A percentile compares a stretch with the other conserved stretches of the same genome.
Evolutionary conservation across 2,888 invertebrate species (phyloP).

Genomic region (Pheosia gnoma): DNA sequence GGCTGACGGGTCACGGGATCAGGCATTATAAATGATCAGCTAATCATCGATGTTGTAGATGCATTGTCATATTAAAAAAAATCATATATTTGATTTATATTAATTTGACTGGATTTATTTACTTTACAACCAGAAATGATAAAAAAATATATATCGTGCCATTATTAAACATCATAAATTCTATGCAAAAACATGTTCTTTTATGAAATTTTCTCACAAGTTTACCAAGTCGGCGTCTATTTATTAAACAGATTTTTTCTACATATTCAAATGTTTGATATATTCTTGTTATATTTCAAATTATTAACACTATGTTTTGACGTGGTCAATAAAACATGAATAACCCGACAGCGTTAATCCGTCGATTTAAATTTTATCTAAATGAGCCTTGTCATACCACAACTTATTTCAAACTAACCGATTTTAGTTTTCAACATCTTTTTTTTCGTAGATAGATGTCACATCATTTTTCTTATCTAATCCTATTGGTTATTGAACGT

Average conservation of each 20-base stretch:
- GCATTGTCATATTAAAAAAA: too few relatives aligned
- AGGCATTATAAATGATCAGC: background rate
- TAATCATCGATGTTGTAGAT: background rate
- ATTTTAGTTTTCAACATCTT: slow-evolving; percentile 19
- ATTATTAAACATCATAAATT: background rate
- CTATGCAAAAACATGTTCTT: background rate
- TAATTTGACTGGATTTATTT: background rate
- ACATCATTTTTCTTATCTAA: slow-evolving; percentile 36
- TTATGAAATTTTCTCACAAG: background rate
- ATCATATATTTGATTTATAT: too few relatives aligned
- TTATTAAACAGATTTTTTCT: slow-evolving; percentile 3
- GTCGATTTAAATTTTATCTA: slow-evolving; percentile 35
- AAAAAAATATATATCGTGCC: background rate
- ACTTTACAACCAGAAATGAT: background rate
- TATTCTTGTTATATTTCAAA: slow-evolving; percentile 31
- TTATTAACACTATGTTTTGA: slow-evolving; percentile 38
- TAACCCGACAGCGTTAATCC: slow-evolving; percentile 33
- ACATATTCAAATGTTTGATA: slow-evolving; percentile 29
- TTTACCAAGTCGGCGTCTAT: background rate
- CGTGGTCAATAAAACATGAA: slow-evolving; percentile 39
- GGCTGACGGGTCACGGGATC: background rate
- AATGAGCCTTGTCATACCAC: slow-evolving; percentile 37
- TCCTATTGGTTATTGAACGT: slow-evolving; percentile 30
- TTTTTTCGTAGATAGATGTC: slow-evolving; percentile 31
- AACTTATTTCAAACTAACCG: slow-evolving; percentile 27